phyloP scores from a whole-genome alignment of 2,113 vertebrate species.

The Plecotus auritus region DNA sequence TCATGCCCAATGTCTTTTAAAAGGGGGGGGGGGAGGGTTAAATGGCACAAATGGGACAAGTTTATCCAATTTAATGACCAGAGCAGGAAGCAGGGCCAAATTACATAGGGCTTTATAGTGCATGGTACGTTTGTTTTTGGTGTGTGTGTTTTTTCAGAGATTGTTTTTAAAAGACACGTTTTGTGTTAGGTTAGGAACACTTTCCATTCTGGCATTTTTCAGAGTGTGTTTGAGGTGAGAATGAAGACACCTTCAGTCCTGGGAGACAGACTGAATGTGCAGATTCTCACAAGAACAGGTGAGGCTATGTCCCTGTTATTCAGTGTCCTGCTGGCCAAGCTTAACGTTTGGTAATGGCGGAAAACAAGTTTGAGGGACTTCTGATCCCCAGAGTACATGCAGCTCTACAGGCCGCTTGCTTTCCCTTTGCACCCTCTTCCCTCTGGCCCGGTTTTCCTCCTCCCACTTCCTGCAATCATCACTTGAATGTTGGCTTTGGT shows the following conservation, averaged over 20 bases:
- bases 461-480: too few species aligned
- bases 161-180: background rate
- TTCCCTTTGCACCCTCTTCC: background rate
- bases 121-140: too few species aligned
- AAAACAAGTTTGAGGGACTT: background rate
- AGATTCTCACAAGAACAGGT: background rate
- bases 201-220: background rate
- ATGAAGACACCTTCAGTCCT: background rate
- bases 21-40: background rate
- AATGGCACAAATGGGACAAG: background rate
- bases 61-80: background rate
- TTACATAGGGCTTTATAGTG: background rate
- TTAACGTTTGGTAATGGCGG: background rate
- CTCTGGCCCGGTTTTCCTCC: background rate
- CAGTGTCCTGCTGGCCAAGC: background rate
- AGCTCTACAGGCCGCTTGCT: rapidly evolving
- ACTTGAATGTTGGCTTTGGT: too few species aligned
- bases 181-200: background rate
- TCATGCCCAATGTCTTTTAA: background rate
- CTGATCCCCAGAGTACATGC: rapidly evolving
- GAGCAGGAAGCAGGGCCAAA: background rate
- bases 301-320: background rate
- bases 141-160: background rate
- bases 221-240: background rate
- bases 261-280: background rate